A percentile compares a stretch with the other conserved stretches of the same genome.
These are phyloP conservation scores for Apis dorsata DNA, from an alignment of 1,140 invertebrate species.

Conservation along the genomic window DNA sequence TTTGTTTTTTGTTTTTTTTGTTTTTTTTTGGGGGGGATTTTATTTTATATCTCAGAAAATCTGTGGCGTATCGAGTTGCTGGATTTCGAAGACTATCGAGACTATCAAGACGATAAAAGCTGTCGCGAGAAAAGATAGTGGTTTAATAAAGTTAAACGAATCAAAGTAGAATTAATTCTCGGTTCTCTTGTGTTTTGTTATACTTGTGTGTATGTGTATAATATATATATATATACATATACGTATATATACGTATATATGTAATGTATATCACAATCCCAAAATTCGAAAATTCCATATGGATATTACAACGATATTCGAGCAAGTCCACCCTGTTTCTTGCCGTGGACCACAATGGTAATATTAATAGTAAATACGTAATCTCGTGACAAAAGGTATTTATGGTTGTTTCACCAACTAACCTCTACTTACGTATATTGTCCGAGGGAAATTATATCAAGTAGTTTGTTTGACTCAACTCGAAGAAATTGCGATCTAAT, in stretches of 20 bases:
- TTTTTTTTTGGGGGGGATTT: too few species aligned
- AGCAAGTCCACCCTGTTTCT: conserved; percentile 26
- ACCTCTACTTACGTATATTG: conserved; percentile 67
- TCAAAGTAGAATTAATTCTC: conserved; percentile 22
- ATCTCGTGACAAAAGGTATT: conserved; percentile 53
- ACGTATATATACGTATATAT: too few species aligned
- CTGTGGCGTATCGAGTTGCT: conserved; percentile 38
- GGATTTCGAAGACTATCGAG: conserved; percentile 29
- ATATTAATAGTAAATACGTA: conserved; percentile 51
- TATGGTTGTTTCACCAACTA: conserved; percentile 17
- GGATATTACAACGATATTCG: conserved; percentile 11
- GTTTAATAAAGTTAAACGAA: conserved; percentile 27
- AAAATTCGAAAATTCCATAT: conserved; percentile 6
- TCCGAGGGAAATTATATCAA: conserved; percentile 74
- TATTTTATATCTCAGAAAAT: conserved; percentile 35
- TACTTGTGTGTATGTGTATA: not conserved
- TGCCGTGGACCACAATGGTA: not conserved
- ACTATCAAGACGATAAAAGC: conserved; percentile 14
- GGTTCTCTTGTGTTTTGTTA: conserved; percentile 17
- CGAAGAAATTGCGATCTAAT: conserved; percentile 70
- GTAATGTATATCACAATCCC: not conserved
- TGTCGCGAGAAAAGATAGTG: not conserved
- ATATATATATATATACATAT: not conserved
- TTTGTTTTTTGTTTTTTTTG: conserved; percentile 14
- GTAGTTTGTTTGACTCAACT: conserved; percentile 65